A percentile compares a stretch with the other conserved stretches of the same genome.
Evolutionary conservation across 1,140 invertebrate genomes (phyloP).

Genomic region (Lerema accius): DNA sequence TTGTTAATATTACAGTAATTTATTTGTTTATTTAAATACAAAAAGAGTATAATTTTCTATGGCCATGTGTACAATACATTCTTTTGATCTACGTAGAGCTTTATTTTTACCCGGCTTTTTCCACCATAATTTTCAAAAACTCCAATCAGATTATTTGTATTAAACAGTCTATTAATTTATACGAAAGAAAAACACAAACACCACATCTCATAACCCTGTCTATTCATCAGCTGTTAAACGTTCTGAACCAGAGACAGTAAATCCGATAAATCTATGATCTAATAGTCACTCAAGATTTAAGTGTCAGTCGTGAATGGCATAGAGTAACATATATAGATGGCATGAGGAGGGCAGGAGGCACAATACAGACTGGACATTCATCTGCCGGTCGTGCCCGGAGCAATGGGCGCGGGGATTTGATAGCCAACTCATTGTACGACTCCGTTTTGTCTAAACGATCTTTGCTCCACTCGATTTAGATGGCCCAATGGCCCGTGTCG

Average conservation of each 20-base stretch:
- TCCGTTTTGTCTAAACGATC: constrained; percentile 51
- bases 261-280: constrained; percentile 1
- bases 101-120: no score
- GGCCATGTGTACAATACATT: no score
- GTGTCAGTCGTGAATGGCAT: constrained; percentile 29
- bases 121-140: no score
- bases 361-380: constrained; percentile 42
- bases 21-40: no score
- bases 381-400: constrained; percentile 54
- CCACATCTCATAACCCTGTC: no score
- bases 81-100: no score
- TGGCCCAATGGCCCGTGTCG: constrained; percentile 15
- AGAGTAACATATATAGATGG: constrained; percentile 4
- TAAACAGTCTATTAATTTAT: no score
- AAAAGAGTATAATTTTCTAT: no score
- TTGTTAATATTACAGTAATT: no score
- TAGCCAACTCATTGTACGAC: constrained; percentile 44
- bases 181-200: no score
- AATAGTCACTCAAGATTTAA: constrained; percentile 22
- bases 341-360: constrained; percentile 10
- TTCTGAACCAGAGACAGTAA: constrained; percentile 6
- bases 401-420: constrained; percentile 59
- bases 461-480: constrained; percentile 40
- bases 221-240: constrained; percentile 1
- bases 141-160: no score